Conservation (phyloP, 2,113 vertebrate genomes). For the Thomomys bottae region DNA sequence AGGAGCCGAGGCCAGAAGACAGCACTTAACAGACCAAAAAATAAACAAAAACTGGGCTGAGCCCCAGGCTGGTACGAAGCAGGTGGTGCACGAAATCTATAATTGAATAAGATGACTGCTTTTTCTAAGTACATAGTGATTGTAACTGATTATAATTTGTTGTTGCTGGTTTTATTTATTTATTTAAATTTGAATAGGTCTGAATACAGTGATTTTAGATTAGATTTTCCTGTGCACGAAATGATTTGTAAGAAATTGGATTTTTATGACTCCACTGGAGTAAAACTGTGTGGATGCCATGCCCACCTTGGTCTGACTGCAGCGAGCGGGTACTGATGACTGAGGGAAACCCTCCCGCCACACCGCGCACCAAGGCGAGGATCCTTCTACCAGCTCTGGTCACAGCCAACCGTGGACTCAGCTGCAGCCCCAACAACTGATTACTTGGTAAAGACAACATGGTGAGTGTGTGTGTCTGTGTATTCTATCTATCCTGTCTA, state of each 20-base stretch:
- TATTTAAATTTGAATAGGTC: conserved; percentile 50
- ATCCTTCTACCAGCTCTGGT: too few species aligned
- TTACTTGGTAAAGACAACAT: too few species aligned
- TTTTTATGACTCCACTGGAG: neutral
- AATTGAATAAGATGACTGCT: conserved; percentile 35
- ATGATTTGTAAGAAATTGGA: conserved; percentile 11
- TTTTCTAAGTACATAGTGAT: conserved; percentile 50
- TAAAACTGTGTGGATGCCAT: neutral
- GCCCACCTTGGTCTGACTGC: too few species aligned
- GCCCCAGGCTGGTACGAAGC: conserved; percentile 5
- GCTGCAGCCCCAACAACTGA: too few species aligned
- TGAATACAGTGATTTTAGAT: conserved; percentile 54
- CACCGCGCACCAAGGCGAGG: too few species aligned
- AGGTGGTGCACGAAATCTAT: conserved; percentile 53
- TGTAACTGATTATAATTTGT: conserved; percentile 61
- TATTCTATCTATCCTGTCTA: too few species aligned
- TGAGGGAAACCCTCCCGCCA: too few species aligned
- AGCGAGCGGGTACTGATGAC: neutral
- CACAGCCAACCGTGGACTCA: too few species aligned
- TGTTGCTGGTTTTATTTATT: conserved; percentile 36
- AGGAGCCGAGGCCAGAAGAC: neutral
- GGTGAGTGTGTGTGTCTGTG: too few species aligned
- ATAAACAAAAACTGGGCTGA: neutral
- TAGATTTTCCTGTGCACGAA: conserved; percentile 13
- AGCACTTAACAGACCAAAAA: neutral